Conservation (phyloP, 92 coral and sea anemone species). For the Virgularia gustaviana region DNA sequence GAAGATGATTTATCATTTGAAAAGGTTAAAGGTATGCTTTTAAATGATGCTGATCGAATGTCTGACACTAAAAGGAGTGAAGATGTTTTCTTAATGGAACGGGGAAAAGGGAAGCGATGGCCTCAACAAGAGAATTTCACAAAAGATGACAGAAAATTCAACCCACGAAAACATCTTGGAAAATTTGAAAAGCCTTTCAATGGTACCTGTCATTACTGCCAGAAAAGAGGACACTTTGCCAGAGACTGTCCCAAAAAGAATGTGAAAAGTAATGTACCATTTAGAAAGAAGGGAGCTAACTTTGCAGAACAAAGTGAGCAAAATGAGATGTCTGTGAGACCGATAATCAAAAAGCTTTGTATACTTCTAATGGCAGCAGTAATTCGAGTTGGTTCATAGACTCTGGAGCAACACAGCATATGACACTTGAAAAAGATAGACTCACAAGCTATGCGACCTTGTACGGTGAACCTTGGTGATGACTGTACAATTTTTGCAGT, state of each 20-base stretch:
- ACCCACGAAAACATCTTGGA: not conserved
- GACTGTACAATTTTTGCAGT: conserved; percentile 24
- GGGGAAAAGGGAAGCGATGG: not conserved
- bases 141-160: not conserved
- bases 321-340: not conserved
- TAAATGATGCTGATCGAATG: conserved; percentile 41
- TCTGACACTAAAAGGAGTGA: conserved; percentile 22
- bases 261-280: conserved; percentile 1
- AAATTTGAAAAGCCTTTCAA: not conserved
- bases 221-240: conserved; percentile 34
- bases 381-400: conserved; percentile 23
- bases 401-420: conserved; percentile 41
- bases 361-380: not conserved
- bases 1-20: conserved; percentile 43
- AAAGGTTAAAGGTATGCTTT: conserved; percentile 35
- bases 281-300: not conserved
- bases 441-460: conserved; percentile 17
- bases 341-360: not conserved
- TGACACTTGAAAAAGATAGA: conserved; percentile 30
- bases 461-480: conserved; percentile 37
- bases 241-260: conserved; percentile 40
- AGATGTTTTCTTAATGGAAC: conserved; percentile 9
- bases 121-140: not conserved
- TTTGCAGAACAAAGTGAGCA: not conserved
- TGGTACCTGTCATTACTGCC: conserved; percentile 34